Evolutionary conservation across 2,797 vertebrate genomes (phyloP).

Genomic region (Smutsia temminckii): DNA sequence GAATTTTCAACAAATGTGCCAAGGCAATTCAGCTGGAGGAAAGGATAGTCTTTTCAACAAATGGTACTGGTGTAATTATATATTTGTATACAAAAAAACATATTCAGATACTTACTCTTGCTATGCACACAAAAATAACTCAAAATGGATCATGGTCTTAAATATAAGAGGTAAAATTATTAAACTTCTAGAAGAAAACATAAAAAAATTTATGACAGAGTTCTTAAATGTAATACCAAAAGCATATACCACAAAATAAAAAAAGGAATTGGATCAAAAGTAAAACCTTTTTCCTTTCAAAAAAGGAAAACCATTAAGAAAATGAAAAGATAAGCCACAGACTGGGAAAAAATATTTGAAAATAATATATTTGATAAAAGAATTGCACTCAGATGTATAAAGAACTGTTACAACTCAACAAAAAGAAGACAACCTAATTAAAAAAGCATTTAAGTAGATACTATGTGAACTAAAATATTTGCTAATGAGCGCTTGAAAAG

Average conservation of each 20-base stretch:
- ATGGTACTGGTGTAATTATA: neutral
- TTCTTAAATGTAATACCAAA: neutral
- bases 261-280: neutral
- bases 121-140: neutral
- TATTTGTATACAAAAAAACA: neutral
- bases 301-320: neutral
- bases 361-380: neutral
- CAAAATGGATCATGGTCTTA: neutral
- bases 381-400: neutral
- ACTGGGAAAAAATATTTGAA: neutral
- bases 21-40: neutral
- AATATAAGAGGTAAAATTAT: neutral
- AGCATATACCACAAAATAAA: neutral
- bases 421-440: neutral
- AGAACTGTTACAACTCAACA: neutral
- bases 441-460: neutral
- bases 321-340: neutral
- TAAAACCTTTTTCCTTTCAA: neutral
- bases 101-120: neutral
- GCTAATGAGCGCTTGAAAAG: neutral
- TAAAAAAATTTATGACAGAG: neutral
- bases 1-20: neutral
- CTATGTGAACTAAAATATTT: neutral
- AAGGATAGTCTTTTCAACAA: neutral
- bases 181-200: neutral